A percentile compares a stretch with the other conserved stretches of the same genome.
phyloP scores from a whole-genome alignment of 1,140 invertebrate species.

The Orussus abietinus region DNA sequence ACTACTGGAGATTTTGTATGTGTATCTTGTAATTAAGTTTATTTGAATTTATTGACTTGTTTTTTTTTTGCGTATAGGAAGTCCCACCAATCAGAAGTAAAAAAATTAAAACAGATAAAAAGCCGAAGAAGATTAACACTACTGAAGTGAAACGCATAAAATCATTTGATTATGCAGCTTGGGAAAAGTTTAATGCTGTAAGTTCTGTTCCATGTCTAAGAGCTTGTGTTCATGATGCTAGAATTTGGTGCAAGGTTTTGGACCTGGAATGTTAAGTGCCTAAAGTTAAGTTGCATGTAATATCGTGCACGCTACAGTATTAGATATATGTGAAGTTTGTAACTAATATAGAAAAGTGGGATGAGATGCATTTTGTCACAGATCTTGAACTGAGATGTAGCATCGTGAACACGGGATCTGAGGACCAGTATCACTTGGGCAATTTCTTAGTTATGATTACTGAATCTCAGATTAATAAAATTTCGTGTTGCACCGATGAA shows the following conservation, averaged over 20 bases:
- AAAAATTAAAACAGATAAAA: slow-evolving; percentile 40
- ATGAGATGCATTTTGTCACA: too few species aligned
- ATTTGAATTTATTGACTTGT: slow-evolving; percentile 5
- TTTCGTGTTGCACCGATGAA: too few species aligned
- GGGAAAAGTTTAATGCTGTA: slow-evolving; percentile 81
- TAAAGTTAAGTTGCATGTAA: too few species aligned
- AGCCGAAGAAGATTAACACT: slow-evolving; percentile 23
- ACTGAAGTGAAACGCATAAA: slow-evolving; percentile 46
- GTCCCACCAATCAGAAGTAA: slow-evolving; percentile 58
- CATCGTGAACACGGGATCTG: too few species aligned
- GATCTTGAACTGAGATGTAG: too few species aligned
- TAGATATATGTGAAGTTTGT: slow-evolving; percentile 12
- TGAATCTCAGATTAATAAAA: too few species aligned
- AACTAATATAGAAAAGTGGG: slow-evolving; percentile 3
- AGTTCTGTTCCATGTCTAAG: slow-evolving; percentile 27
- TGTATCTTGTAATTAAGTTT: slow-evolving; percentile 3
- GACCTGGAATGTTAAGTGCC: too few species aligned
- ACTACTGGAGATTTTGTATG: slow-evolving; percentile 24
- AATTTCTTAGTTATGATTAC: too few species aligned
- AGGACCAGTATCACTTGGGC: too few species aligned
- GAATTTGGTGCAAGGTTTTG: too few species aligned
- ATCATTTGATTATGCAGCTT: slow-evolving; percentile 65
- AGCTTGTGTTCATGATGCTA: too few species aligned
- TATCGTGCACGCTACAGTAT: too few species aligned
- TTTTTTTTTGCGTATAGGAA: slow-evolving; percentile 26